Conservation (phyloP, 2,888 invertebrate genomes). For the Chrysolina oricalcia region DNA sequence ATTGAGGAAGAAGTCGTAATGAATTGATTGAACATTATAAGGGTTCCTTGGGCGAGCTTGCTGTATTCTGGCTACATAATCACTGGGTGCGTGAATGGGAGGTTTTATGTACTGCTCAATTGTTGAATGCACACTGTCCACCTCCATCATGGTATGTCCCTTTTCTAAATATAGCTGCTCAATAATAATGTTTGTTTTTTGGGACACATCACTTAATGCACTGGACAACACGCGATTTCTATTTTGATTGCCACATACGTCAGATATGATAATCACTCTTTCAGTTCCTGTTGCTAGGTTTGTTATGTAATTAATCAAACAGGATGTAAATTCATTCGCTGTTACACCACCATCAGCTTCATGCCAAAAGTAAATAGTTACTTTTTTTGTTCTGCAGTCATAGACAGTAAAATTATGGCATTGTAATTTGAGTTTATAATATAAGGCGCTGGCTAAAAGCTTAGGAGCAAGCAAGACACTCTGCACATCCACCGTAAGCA, state of each 20-base stretch:
- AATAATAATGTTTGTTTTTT: slow-evolving; percentile 4
- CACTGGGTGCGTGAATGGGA: slow-evolving; percentile 26
- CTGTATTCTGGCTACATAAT: slow-evolving; percentile 30
- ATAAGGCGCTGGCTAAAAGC: slow-evolving; percentile 38
- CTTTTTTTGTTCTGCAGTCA: slow-evolving; percentile 39
- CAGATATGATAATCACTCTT: slow-evolving; percentile 39
- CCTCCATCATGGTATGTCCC: slow-evolving; percentile 52
- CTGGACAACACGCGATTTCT: slow-evolving; percentile 36
- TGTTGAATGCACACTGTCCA: slow-evolving; percentile 42
- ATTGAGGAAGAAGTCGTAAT: neutral
- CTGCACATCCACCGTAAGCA: slow-evolving; percentile 46
- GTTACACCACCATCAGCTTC: slow-evolving; percentile 42
- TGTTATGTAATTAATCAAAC: slow-evolving; percentile 35
- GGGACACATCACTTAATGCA: slow-evolving; percentile 26
- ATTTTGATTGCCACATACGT: slow-evolving; percentile 45
- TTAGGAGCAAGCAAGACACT: slow-evolving; percentile 45
- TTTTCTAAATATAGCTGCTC: slow-evolving; percentile 36
- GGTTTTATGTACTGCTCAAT: slow-evolving; percentile 43
- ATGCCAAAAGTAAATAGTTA: slow-evolving; percentile 40
- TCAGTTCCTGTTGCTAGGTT: slow-evolving; percentile 14
- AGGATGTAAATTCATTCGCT: slow-evolving; percentile 41
- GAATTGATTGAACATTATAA: slow-evolving; percentile 21
- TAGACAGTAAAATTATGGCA: slow-evolving; percentile 45
- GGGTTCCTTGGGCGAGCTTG: slow-evolving; percentile 20
- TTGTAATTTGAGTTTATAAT: slow-evolving; percentile 49